phyloP scores from a whole-genome alignment of 2,888 invertebrate genomes.

The Drosophila subsilvestris region DNA sequence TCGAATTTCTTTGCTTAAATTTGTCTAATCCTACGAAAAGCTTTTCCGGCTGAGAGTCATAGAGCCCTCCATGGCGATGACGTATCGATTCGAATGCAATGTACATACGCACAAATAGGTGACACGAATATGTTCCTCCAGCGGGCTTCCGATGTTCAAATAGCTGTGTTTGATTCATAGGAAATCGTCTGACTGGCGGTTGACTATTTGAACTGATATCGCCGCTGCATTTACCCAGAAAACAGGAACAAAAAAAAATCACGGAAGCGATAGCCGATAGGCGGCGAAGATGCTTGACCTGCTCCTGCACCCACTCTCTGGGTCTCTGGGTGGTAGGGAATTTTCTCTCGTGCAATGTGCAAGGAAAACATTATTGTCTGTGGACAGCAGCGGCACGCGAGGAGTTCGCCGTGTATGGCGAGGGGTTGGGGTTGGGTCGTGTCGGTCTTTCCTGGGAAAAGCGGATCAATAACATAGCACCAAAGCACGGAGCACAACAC shows the following conservation, averaged over 20 bases:
- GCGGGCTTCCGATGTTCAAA: neutral
- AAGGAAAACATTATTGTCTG: conserved; percentile 67
- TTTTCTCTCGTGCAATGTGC: conserved; percentile 2
- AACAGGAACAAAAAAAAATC: neutral
- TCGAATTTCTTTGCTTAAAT: neutral
- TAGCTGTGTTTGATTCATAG: neutral
- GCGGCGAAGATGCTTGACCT: neutral
- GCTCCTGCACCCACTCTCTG: no score
- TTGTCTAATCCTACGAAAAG: neutral
- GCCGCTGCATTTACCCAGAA: neutral
- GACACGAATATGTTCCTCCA: neutral
- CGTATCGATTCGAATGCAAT: conserved; percentile 4
- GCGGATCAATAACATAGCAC: conserved; percentile 36
- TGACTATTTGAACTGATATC: conserved; percentile 7
- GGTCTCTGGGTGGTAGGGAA: neutral
- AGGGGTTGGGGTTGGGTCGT: no score
- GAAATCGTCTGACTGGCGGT: conserved; percentile 4
- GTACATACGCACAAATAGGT: no score
- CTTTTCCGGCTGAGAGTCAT: no score
- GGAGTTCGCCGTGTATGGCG: conserved; percentile 43
- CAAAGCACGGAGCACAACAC: conserved; percentile 19
- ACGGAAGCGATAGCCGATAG: neutral
- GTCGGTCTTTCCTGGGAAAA: conserved; percentile 51
- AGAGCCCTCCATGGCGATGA: conserved; percentile 1
- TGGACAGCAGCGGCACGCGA: conserved; percentile 54